A percentile compares a stretch with the other conserved stretches of the same genome.
Evolutionary conservation across 2,113 vertebrate species (phyloP).

Genomic region (Burhinus bistriatus): DNA sequence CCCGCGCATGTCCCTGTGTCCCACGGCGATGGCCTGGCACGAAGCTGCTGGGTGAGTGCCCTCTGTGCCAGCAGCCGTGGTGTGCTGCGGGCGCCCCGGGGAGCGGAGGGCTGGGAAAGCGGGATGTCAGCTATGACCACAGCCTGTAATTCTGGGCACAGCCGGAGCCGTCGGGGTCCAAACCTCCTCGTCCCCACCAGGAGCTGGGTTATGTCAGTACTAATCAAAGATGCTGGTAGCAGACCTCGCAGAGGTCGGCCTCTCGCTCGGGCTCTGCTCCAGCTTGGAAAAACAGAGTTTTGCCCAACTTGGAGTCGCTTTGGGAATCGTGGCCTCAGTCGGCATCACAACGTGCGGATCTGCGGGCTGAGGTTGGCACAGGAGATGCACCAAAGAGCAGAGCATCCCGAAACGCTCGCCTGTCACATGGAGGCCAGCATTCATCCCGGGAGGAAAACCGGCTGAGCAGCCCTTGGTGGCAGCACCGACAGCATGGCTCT

Average conservation of each 20-base stretch:
- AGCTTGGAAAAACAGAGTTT: background rate
- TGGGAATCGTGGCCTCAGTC: background rate
- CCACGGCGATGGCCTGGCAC: fast-evolving
- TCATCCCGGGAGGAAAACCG: fast-evolving
- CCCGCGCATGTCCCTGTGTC: background rate
- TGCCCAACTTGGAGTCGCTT: fast-evolving
- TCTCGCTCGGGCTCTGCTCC: fast-evolving
- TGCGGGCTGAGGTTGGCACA: background rate
- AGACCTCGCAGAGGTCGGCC: background rate
- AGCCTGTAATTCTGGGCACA: background rate
- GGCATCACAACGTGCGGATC: fast-evolving
- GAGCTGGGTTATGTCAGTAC: background rate
- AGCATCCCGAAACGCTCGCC: fast-evolving
- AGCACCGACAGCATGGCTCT: fast-evolving
- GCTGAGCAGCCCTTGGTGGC: background rate
- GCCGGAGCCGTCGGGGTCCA: fast-evolving
- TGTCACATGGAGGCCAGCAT: fast-evolving
- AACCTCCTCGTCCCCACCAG: background rate
- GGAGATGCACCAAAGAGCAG: background rate
- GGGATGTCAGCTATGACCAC: fast-evolving
- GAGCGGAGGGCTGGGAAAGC: background rate
- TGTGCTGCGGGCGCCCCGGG: background rate
- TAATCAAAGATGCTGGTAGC: fast-evolving
- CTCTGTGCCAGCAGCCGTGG: background rate
- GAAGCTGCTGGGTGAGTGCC: background rate